Percentiles rank a stretch among this genome's conserved stretches.
Conservation (phyloP, 2,113 vertebrate genomes). For the Antennarius striatus region DNA sequence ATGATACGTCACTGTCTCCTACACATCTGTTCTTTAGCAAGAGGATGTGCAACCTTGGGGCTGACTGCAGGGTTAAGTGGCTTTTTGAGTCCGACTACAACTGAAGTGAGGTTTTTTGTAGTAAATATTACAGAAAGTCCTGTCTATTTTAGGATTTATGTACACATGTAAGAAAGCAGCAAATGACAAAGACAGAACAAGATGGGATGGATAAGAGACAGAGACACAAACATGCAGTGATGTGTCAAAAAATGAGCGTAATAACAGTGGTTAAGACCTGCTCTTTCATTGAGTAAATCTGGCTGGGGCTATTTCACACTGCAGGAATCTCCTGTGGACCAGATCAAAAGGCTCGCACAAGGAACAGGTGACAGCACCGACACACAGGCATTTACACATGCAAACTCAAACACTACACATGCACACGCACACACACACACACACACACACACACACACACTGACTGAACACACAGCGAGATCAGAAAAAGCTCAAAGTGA, state of each 20-base stretch:
- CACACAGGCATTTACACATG: slow-evolving; percentile 47
- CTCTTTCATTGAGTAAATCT: slow-evolving; percentile 77
- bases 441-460: slow-evolving; percentile 24
- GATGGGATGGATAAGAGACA: slow-evolving; percentile 6
- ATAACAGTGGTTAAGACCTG: slow-evolving; percentile 76
- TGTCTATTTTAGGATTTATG: slow-evolving; percentile 31
- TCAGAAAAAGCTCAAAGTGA: slow-evolving; percentile 62
- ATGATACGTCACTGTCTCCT: slow-evolving; percentile 4
- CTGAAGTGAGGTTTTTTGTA: slow-evolving; percentile 20
- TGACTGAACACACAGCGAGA: slow-evolving; percentile 61
- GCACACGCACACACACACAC: slow-evolving; percentile 24
- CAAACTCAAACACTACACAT: slow-evolving; percentile 17
- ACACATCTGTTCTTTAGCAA: slow-evolving; percentile 36
- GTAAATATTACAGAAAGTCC: slow-evolving; percentile 34
- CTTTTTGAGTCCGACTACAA: slow-evolving; percentile 26
- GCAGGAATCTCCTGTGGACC: slow-evolving; percentile 73
- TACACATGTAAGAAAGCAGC: slow-evolving; percentile 20
- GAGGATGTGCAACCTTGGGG: slow-evolving; percentile 7
- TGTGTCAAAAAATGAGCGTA: slow-evolving; percentile 64
- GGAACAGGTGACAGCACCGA: slow-evolving; percentile 68
- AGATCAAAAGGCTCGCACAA: slow-evolving; percentile 74
- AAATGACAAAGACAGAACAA: slow-evolving; percentile 45
- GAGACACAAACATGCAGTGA: slow-evolving; percentile 48
- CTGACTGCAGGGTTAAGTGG: slow-evolving; percentile 4
- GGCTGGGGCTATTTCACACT: slow-evolving; percentile 77